Evolutionary conservation across 2,113 vertebrate species (phyloP).

Genomic region (Geococcyx californianus): DNA sequence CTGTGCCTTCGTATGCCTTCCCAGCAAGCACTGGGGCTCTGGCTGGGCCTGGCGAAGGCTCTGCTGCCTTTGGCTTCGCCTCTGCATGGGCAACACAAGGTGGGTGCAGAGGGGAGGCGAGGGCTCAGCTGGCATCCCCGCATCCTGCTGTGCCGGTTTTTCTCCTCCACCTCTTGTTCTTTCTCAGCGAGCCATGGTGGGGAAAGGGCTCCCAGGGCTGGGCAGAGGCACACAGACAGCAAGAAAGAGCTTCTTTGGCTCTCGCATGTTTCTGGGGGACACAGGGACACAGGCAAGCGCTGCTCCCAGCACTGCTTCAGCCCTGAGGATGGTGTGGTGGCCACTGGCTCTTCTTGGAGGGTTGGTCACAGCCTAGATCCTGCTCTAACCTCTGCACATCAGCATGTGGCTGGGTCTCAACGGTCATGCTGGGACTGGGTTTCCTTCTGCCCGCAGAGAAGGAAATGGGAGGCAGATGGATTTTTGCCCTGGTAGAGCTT

Average conservation of each 20-base stretch:
- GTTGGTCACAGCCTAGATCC: not conserved
- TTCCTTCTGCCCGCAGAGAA: not conserved
- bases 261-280: not conserved
- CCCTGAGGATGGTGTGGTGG: not conserved
- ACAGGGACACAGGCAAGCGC: rapidly evolving
- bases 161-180: constrained; percentile 43
- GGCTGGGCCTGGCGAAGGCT: not conserved
- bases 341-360: not conserved
- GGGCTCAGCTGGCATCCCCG: not conserved
- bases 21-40: not conserved
- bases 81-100: rapidly evolving
- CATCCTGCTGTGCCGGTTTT: constrained; percentile 11
- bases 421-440: rapidly evolving
- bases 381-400: not conserved
- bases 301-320: rapidly evolving
- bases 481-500: not conserved
- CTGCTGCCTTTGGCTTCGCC: not conserved
- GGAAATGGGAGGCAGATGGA: not conserved
- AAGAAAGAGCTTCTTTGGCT: not conserved
- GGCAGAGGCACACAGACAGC: not conserved
- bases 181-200: not conserved
- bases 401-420: not conserved
- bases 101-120: not conserved
- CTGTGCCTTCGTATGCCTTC: not conserved
- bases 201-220: not conserved